Conservation (phyloP, 2,113 vertebrate genomes). For the Acinonyx jubatus region DNA sequence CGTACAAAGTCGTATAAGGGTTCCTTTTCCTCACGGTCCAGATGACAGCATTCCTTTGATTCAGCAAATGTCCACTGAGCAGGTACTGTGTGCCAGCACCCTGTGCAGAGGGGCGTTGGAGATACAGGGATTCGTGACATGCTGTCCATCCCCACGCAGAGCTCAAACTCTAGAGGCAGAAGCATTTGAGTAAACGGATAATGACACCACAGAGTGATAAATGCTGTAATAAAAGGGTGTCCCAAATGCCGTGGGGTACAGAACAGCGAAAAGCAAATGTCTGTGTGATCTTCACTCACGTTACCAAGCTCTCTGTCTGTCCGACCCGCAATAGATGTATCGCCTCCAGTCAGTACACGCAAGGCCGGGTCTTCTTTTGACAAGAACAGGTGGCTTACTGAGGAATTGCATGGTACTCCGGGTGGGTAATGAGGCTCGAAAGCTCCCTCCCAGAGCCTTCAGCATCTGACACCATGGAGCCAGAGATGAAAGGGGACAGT, state of each 20-base stretch:
- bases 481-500: background rate
- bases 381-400: conserved; percentile 14
- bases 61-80: background rate
- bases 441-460: background rate
- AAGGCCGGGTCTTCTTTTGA: background rate
- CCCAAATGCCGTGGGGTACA: background rate
- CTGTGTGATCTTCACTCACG: background rate
- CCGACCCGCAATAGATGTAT: background rate
- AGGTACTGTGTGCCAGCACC: background rate
- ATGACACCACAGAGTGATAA: background rate
- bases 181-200: background rate
- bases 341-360: background rate
- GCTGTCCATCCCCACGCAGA: background rate
- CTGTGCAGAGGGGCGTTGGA: accelerated
- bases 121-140: background rate
- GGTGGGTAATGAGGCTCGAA: conserved; percentile 5
- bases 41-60: background rate
- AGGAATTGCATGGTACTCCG: background rate
- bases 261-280: background rate
- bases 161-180: background rate
- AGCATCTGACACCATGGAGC: background rate
- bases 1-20: background rate
- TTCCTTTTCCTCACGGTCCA: background rate
- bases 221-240: background rate
- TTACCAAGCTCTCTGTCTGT: background rate